These are phyloP conservation scores for Xenus cinereus DNA, from an alignment of 2,113 vertebrate genomes.

Conservation along the genomic window DNA sequence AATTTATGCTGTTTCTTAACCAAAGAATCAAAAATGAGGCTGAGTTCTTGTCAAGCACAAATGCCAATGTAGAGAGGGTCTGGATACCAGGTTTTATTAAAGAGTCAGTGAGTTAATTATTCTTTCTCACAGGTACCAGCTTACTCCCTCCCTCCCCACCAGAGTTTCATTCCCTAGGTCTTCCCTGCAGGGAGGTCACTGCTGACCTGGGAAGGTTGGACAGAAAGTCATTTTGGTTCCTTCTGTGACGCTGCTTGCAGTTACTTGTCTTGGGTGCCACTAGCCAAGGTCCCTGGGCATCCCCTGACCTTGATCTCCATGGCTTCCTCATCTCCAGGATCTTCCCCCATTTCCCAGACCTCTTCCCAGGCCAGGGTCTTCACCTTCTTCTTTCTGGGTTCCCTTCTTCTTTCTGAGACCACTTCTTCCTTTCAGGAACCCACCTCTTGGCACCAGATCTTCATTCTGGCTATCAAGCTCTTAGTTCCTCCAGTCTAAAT, in stretches of 20 bases:
- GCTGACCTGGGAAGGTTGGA: not conserved
- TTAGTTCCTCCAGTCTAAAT: not conserved
- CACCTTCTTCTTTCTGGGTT: not conserved
- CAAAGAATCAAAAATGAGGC: not conserved
- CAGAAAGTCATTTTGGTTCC: rapidly evolving
- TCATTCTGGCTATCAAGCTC: not conserved
- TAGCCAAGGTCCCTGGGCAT: not conserved
- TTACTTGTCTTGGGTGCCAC: not conserved
- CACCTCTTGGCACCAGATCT: not conserved
- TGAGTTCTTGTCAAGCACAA: not conserved
- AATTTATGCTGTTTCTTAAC: not conserved
- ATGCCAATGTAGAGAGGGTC: not conserved
- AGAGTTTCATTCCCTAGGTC: not conserved
- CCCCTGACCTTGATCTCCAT: not conserved
- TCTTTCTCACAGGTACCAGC: not conserved
- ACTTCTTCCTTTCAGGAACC: not conserved
- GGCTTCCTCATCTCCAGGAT: not conserved
- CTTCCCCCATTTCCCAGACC: not conserved
- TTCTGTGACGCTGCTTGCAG: not conserved
- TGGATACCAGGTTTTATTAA: not conserved
- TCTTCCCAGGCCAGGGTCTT: not conserved
- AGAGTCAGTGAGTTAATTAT: not conserved
- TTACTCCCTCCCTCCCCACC: not conserved
- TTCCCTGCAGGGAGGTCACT: not conserved
- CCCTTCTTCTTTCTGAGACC: not conserved